Conservation (phyloP, 23 tunicate genomes). For the Ascidia mentula region DNA sequence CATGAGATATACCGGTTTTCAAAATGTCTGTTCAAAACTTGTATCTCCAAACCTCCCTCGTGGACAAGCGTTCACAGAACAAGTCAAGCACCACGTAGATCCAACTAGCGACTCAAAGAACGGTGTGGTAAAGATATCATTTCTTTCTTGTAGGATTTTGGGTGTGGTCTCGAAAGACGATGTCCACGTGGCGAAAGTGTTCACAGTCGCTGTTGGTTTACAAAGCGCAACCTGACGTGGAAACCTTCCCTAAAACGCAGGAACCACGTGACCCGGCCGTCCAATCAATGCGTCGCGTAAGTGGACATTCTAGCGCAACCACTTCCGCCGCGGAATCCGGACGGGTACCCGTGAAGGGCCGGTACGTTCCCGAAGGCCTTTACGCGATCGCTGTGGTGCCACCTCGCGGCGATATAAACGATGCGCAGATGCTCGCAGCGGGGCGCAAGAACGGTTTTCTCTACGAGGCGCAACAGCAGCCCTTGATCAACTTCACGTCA, state of each 20-base stretch:
- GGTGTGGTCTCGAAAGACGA: slow-evolving; percentile 84
- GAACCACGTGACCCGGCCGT: neutral
- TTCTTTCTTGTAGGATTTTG: slow-evolving; percentile 50
- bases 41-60: no score
- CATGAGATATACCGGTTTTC: no score
- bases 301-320: slow-evolving; percentile 7
- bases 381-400: slow-evolving; percentile 3
- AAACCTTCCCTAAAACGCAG: neutral
- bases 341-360: slow-evolving; percentile 1
- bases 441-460: slow-evolving; percentile 1
- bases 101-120: no score
- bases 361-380: neutral
- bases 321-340: neutral
- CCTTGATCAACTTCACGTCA: neutral
- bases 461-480: neutral
- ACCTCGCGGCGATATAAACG: neutral
- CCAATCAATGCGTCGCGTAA: neutral
- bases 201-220: slow-evolving; percentile 41
- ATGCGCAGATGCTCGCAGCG: neutral
- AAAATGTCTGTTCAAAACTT: no score
- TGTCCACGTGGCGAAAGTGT: slow-evolving; percentile 59
- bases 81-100: no score
- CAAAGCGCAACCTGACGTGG: slow-evolving; percentile 3
- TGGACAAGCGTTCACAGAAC: no score
- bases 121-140: no score